Conservation (phyloP, 2,113 vertebrate genomes). For the Panthera uncia region DNA sequence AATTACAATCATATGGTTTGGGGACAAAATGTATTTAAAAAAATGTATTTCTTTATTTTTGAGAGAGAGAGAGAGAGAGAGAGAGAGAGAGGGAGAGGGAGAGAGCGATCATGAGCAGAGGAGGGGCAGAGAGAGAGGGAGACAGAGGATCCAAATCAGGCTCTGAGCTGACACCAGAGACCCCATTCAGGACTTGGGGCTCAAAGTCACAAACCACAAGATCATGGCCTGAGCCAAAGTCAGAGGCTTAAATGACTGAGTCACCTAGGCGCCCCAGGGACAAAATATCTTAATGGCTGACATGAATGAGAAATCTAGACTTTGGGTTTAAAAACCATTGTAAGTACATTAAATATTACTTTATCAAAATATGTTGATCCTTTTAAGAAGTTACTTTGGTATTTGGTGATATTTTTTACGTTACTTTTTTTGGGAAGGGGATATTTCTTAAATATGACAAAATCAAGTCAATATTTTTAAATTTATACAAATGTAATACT, state of each 20-base stretch:
- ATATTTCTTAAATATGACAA: background rate
- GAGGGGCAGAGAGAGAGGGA: too few relatives aligned
- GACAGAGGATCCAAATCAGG: too few relatives aligned
- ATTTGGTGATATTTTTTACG: background rate
- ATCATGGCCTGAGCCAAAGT: too few relatives aligned
- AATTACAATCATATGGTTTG: background rate
- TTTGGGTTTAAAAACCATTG: background rate
- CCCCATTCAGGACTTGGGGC: too few relatives aligned
- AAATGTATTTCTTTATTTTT: too few relatives aligned
- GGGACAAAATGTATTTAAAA: background rate
- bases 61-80: too few relatives aligned
- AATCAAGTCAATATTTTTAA: background rate
- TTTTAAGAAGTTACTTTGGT: background rate
- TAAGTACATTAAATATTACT: background rate
- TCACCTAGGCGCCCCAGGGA: background rate
- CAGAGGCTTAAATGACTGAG: too few relatives aligned
- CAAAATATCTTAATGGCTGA: background rate
- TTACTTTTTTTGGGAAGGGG: background rate
- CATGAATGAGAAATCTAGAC: background rate
- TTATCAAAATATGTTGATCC: background rate
- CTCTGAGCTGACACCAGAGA: too few relatives aligned
- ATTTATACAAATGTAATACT: background rate
- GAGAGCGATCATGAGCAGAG: too few relatives aligned
- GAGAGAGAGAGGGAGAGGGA: too few relatives aligned
- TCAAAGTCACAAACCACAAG: too few relatives aligned